A percentile compares a stretch with the other conserved stretches of the same genome.
These are phyloP conservation scores for Caradrina clavipalpis DNA, from an alignment of 2,888 invertebrate species.

Conservation along the genomic window DNA sequence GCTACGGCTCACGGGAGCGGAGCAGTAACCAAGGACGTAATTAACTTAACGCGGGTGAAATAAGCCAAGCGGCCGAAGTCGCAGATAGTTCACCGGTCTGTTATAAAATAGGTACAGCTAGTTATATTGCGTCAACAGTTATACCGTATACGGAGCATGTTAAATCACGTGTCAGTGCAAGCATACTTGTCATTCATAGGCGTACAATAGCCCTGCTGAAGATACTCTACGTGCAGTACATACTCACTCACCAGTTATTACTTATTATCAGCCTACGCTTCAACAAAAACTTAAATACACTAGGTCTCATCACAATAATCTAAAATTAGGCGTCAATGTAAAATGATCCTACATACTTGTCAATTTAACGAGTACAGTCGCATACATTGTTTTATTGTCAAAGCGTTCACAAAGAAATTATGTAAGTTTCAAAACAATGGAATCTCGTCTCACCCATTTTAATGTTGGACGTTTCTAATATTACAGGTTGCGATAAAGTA, in stretches of 20 bases:
- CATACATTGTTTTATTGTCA: slow-evolving; percentile 65
- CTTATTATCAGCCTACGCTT: slow-evolving; percentile 3
- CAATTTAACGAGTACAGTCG: slow-evolving; percentile 50
- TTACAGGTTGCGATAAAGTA: slow-evolving; percentile 47
- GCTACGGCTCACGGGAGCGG: too few relatives aligned
- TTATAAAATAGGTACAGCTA: slow-evolving; percentile 21
- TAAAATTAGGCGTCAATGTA: slow-evolving; percentile 22
- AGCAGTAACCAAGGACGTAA: too few relatives aligned
- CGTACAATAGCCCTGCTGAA: slow-evolving; percentile 18
- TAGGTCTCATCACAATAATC: neutral
- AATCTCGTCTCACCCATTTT: slow-evolving; percentile 54
- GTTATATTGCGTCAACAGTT: slow-evolving; percentile 60
- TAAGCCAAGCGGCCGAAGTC: too few relatives aligned
- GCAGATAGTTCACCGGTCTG: too few relatives aligned
- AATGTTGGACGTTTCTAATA: slow-evolving; percentile 53
- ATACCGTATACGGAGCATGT: slow-evolving; percentile 67
- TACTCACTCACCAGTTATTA: neutral
- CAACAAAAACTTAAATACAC: slow-evolving; percentile 22
- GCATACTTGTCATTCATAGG: slow-evolving; percentile 65
- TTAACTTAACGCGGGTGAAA: too few relatives aligned
- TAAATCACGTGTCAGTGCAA: slow-evolving; percentile 66
- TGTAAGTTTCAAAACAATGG: slow-evolving; percentile 64
- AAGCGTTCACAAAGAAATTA: slow-evolving; percentile 65
- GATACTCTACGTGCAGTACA: slow-evolving; percentile 15
- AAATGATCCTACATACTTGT: slow-evolving; percentile 53